Evolutionary conservation across 2,113 vertebrate species (phyloP), one percentile per base, ranked within the genome.

Genomic region (Paralichthys olivaceus): DNA sequence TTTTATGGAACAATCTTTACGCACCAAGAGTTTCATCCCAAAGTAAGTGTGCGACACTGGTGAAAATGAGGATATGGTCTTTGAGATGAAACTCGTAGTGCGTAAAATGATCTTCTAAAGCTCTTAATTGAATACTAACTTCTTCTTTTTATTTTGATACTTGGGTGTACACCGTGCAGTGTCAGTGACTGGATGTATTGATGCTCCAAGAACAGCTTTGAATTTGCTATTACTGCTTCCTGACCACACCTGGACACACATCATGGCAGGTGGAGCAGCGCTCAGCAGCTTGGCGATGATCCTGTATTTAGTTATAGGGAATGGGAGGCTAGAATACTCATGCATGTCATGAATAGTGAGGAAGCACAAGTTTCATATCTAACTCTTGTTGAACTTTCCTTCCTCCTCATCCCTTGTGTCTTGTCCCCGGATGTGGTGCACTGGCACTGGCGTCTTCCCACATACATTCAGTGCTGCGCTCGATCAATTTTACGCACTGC

Each of bases 191-290:
- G 19, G 7, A 25, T 8, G 22, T 11, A 17, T 17, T 9, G 28
- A 23, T 47, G 59, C 64, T 25, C 23, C 23, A 8, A 22, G 8
- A 17, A 4, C 4, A 15, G 25, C 13, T 61, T 55, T 7, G 5
- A 4, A 40, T 25, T 56, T 59, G 12, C 23, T 17, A 11, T 74
- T 8, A 1, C 32, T 23, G 69, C 63, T 75, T 80, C 84, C 67
- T 80, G 58, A 9, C 53, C 78, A 72, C 81, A 80, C 77, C 80
- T 85, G 77, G 55, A 1, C 64, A 11, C 17, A 28, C 64, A 19
- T 54, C 15, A 29, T 2, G 45, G 45, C 82, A 73, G 58, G 43
- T 60, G 20, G 11, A 40, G 37, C 37, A 40, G 37, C 37, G 3
- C 37, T 9, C 37, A 11, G 37, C 37, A 13, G 37, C 37, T 4